Conservation (phyloP, 2,888 invertebrate species). For the Drosophila longiperda region DNA sequence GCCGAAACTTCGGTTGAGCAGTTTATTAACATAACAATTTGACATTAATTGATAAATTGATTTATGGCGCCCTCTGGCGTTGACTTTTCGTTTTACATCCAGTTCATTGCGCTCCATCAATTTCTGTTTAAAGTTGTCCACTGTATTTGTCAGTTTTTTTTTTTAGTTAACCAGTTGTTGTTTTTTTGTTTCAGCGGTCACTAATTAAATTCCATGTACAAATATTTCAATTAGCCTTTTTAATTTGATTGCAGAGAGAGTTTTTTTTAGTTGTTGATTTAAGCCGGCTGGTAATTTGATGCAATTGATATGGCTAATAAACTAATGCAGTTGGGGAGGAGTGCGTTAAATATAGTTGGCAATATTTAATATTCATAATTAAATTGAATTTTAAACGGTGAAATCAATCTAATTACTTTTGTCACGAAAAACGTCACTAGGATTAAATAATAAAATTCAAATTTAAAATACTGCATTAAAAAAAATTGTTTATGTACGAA, state of each 20-base stretch:
- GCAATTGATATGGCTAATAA: constrained; percentile 34
- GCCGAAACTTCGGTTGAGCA: constrained; percentile 13
- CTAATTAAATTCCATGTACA: constrained; percentile 62
- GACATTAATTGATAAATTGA: constrained; percentile 69
- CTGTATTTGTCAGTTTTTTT: constrained; percentile 42
- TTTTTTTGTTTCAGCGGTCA: constrained; percentile 24
- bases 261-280: background rate
- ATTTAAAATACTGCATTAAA: background rate
- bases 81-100: constrained; percentile 48
- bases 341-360: background rate
- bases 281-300: constrained; percentile 17
- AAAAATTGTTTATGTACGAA: background rate
- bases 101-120: constrained; percentile 46
- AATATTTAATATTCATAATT: background rate
- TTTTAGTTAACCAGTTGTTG: constrained; percentile 45
- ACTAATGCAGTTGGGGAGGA: background rate
- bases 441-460: background rate
- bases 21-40: constrained; percentile 63
- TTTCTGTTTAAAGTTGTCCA: constrained; percentile 47
- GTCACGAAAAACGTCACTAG: background rate
- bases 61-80: constrained; percentile 51
- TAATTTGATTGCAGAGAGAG: constrained; percentile 51
- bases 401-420: background rate
- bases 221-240: constrained; percentile 65
- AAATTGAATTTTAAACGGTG: background rate